Evolutionary conservation across 2,797 vertebrate genomes (phyloP).

Genomic region (Kryptolebias ocellatus): DNA sequence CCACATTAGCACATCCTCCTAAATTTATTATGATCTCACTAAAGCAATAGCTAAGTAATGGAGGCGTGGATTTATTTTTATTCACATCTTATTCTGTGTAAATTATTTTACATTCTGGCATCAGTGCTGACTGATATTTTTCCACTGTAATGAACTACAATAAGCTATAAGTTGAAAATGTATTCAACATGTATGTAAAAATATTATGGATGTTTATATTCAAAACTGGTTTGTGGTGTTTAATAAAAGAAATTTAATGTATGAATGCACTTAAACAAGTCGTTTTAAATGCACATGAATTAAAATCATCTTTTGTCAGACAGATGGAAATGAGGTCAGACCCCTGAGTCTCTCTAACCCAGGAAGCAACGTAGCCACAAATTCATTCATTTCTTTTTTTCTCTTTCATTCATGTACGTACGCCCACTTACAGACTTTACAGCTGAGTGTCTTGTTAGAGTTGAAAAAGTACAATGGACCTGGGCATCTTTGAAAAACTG

Average conservation of each 20-base stretch:
- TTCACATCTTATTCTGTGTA: background rate
- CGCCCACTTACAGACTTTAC: conserved; percentile 4
- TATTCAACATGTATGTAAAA: conserved; percentile 5
- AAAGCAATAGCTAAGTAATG: conserved; percentile 28
- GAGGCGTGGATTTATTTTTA: conserved; percentile 2
- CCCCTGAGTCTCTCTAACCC: background rate
- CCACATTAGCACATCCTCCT: conserved; percentile 18
- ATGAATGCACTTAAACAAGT: background rate
- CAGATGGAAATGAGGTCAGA: conserved; percentile 1
- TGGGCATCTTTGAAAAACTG: background rate
- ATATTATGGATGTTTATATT: conserved; percentile 15
- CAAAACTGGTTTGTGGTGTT: conserved; percentile 27
- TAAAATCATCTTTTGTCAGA: conserved; percentile 9
- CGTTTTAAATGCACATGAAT: conserved; percentile 5
- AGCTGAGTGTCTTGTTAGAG: background rate
- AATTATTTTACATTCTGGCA: conserved; percentile 7
- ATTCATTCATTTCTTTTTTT: conserved; percentile 16
- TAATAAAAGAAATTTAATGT: conserved; percentile 34
- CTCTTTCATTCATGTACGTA: conserved; percentile 16
- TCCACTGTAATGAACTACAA: conserved; percentile 24
- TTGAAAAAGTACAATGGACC: conserved; percentile 3
- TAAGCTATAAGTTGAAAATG: conserved; percentile 53
- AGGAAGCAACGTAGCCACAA: conserved; percentile 7
- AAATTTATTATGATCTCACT: conserved; percentile 28
- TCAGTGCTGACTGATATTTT: conserved; percentile 22